phyloP scores from a whole-genome alignment of 2,113 vertebrate species.

The Centropristis striata region DNA sequence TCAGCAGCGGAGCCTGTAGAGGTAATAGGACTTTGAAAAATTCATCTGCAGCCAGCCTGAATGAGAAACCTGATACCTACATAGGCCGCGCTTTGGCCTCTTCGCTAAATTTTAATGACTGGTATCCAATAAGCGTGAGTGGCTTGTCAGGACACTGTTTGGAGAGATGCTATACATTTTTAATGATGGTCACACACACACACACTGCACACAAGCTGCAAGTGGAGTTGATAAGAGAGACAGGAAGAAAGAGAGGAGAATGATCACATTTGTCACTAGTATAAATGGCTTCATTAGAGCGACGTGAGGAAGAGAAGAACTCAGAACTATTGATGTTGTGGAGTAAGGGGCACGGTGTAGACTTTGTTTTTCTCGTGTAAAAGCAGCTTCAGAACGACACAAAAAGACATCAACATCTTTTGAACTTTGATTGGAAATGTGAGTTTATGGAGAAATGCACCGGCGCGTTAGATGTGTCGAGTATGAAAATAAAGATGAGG shows the following conservation, averaged over 20 bases:
- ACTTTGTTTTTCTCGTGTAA: slow-evolving; percentile 18
- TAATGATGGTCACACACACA: slow-evolving; percentile 66
- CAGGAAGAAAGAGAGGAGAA: slow-evolving; percentile 27
- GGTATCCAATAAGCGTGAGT: slow-evolving; percentile 89
- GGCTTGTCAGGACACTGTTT: slow-evolving; percentile 84
- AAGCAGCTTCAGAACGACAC: slow-evolving; percentile 13
- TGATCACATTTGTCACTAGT: slow-evolving; percentile 46
- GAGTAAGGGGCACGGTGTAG: slow-evolving; percentile 2
- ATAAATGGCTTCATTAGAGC: slow-evolving; percentile 60
- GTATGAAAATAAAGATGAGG: background rate
- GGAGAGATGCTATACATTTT: slow-evolving; percentile 81
- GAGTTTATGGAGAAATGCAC: background rate
- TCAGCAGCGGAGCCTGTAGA: slow-evolving; percentile 78
- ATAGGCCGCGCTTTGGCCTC: slow-evolving; percentile 80
- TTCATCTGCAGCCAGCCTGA: slow-evolving; percentile 81
- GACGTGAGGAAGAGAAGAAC: slow-evolving; percentile 26
- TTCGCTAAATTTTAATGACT: slow-evolving; percentile 92
- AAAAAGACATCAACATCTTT: background rate
- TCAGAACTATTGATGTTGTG: slow-evolving; percentile 13
- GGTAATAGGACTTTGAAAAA: slow-evolving; percentile 90
- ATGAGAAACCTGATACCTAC: slow-evolving; percentile 88
- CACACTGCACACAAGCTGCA: slow-evolving; percentile 45
- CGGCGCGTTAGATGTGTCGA: background rate
- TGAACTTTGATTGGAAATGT: background rate
- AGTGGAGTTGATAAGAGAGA: slow-evolving; percentile 46